phyloP scores from a whole-genome alignment of 2,797 vertebrate species.

The Cossypha caffra region DNA sequence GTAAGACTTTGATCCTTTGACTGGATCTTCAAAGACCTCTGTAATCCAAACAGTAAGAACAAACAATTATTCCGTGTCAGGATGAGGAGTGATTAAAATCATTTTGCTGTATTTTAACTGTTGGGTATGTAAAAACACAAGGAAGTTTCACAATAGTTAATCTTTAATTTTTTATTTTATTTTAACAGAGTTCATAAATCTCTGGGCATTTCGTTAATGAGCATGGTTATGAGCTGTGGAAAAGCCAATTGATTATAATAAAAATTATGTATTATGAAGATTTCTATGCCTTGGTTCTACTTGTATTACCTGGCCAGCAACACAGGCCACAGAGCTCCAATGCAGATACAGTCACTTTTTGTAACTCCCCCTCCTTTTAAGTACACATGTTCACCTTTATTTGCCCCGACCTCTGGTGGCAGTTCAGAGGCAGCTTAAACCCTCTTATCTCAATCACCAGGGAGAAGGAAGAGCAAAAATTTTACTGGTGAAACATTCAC shows the following conservation, averaged over 20 bases:
- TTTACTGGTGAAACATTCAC: not conserved
- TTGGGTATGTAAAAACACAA: slow-evolving; percentile 3
- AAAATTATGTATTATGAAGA: slow-evolving; percentile 37
- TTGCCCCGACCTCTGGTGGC: rapidly evolving
- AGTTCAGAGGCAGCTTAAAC: not conserved
- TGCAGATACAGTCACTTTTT: not conserved
- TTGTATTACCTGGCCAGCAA: not conserved
- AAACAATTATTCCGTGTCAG: slow-evolving; percentile 48
- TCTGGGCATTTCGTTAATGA: slow-evolving; percentile 55
- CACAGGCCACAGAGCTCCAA: not conserved
- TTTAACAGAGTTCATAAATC: slow-evolving; percentile 64
- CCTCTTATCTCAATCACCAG: not conserved
- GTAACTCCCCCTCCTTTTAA: not conserved
- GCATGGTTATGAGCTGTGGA: slow-evolving; percentile 26
- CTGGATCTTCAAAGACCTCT: not conserved
- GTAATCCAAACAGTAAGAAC: not conserved
- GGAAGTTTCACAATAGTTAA: slow-evolving; percentile 61
- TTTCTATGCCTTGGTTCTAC: not conserved
- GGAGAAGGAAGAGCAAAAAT: not conserved
- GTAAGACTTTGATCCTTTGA: slow-evolving; percentile 6
- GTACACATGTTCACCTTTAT: not conserved
- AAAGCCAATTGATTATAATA: slow-evolving; percentile 55
- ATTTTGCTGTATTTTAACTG: slow-evolving; percentile 63
- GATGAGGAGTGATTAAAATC: slow-evolving; percentile 52
- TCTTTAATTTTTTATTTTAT: slow-evolving; percentile 32